Percentiles rank a stretch among this genome's conserved stretches.
These are phyloP conservation scores for Amblyornis subalaris DNA, from an alignment of 2,113 vertebrate genomes.

Conservation along the genomic window DNA sequence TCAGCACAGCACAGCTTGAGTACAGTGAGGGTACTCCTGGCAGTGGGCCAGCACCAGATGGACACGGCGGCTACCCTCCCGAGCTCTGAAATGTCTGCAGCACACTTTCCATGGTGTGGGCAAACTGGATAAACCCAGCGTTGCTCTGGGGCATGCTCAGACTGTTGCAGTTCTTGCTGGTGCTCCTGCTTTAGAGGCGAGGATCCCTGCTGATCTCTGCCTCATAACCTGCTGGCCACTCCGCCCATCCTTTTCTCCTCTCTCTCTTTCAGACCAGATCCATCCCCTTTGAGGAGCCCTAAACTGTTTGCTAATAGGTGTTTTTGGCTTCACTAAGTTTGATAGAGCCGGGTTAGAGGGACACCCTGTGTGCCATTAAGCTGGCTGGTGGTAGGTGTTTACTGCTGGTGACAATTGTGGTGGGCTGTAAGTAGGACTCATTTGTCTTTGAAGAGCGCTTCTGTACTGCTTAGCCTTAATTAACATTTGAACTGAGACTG, in stretches of 20 bases:
- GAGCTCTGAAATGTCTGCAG: fast-evolving
- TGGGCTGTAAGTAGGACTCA: not conserved
- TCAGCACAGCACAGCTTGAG: not conserved
- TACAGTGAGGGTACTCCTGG: not conserved
- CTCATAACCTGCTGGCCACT: not conserved
- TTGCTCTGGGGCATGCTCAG: not conserved
- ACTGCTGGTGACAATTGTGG: not conserved
- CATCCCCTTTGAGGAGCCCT: not conserved
- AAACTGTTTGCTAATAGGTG: not conserved
- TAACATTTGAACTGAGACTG: not conserved
- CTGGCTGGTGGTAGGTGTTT: not conserved
- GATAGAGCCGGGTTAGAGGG: not conserved
- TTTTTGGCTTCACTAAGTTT: not conserved
- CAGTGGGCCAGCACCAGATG: not conserved
- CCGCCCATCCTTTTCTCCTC: not conserved
- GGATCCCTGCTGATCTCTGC: not conserved
- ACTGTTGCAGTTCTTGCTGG: not conserved
- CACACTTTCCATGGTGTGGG: fast-evolving
- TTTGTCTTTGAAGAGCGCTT: not conserved
- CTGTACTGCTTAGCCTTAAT: not conserved
- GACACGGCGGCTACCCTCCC: not conserved
- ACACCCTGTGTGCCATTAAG: not conserved
- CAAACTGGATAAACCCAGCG: not conserved
- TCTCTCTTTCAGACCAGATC: not conserved
- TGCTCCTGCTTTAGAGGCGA: not conserved